Evolutionary conservation across 2,888 invertebrate genomes (phyloP), one percentile per base, ranked within the genome.

Genomic region (Galerucella nymphaeae): DNA sequence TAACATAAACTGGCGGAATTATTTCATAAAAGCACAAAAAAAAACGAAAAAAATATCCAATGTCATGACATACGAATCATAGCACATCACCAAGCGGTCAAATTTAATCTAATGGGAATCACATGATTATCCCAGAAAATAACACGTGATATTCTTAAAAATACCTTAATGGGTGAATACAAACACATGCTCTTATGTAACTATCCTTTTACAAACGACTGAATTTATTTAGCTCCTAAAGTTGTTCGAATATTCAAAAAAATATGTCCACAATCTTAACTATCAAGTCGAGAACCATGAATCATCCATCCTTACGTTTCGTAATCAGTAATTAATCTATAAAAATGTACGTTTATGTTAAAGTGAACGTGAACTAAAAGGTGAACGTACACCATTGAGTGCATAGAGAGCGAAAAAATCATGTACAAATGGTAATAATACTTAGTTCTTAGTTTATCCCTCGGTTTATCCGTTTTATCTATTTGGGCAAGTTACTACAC

Each of bases 371-470:
- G 48, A 48, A 14, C 48, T 48, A 14, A 14, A 48, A 48, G 48
- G 48, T 48, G 30, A 30, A 30, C 48, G 48, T 48, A n/a, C 48
- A 48, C 48, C n/a, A 48, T 48, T 48, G n/a, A 48, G 48, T 48
- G 48, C 48, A 48, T 48, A 48, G 48, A 48, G n/a, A 14, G n/a
- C 6, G 48, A 48, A 48, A n/a, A n/a, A 48, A 48, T 14, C 13
- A 45, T 45, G 42, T 45, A 14, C 42, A 45, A 45, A 45, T 45
- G 13, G 42, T 45, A 30, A 30, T 30, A 30, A 30, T 8, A 30
- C 23, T 23, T 23, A 23, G 23, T 23, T n/a, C n/a, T n/a, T n/a
- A n/a, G n/a, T n/a, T n/a, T n/a, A n/a, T n/a, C n/a, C n/a, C 23
- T 30, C 0, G 23, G 23, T 30, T 30, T 30, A 30, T 30, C 0